Conservation (phyloP, 2,113 vertebrate species). For the Eonycteris spelaea region DNA sequence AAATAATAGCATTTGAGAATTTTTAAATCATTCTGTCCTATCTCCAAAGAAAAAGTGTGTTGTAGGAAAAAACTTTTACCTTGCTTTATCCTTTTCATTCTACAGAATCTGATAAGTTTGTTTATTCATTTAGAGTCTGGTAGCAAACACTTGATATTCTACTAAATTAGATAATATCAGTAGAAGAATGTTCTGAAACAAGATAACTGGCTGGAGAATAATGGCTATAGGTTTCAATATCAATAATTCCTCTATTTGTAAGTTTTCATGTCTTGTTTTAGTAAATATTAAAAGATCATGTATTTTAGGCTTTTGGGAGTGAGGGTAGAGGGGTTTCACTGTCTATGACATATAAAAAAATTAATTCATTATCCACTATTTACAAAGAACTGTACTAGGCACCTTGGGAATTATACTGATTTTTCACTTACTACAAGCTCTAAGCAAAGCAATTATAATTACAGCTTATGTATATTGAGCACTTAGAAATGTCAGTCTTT, state of each 20-base stretch:
- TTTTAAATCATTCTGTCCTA: neutral
- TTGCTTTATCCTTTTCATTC: constrained; percentile 15
- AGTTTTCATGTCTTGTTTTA: neutral
- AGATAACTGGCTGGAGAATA: neutral
- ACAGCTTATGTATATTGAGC: neutral
- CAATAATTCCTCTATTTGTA: neutral
- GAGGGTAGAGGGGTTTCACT: neutral
- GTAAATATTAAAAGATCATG: constrained; percentile 8
- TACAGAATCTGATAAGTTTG: neutral
- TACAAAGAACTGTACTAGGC: neutral
- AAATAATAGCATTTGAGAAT: neutral
- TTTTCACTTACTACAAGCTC: neutral
- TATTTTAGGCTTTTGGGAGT: neutral
- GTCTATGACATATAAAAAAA: neutral
- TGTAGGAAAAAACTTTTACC: neutral
- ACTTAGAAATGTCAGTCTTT: neutral
- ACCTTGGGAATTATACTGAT: neutral
- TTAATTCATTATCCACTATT: neutral
- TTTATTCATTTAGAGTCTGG: neutral
- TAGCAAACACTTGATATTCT: neutral
- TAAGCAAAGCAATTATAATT: neutral
- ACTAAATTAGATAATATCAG: neutral
- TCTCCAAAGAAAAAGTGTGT: neutral
- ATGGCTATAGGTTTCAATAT: neutral
- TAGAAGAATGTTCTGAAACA: neutral